Percentiles rank a stretch among this genome's conserved stretches.
Conservation (phyloP, 2,797 vertebrate species). For the Pangasius macronema region DNA sequence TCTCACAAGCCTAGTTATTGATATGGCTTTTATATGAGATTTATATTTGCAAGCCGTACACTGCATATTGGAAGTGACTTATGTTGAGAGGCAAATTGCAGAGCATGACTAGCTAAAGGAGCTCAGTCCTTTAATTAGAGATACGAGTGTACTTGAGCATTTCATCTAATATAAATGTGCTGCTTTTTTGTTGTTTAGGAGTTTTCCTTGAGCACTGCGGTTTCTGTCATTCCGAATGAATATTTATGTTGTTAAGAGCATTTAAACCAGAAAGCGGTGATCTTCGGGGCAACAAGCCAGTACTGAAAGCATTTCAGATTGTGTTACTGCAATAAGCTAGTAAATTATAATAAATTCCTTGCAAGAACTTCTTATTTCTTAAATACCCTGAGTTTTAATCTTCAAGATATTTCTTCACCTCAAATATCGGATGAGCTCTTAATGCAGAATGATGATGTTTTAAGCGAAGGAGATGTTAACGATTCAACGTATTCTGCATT, state of each 20-base stretch:
- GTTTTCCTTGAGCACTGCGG: neutral
- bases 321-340: constrained; percentile 28
- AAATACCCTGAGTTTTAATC: neutral
- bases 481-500: constrained; percentile 2
- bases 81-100: constrained; percentile 11
- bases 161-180: neutral
- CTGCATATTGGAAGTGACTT: neutral
- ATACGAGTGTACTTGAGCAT: neutral
- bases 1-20: neutral
- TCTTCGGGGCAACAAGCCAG: constrained; percentile 24
- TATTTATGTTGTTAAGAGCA: constrained; percentile 29
- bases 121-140: constrained; percentile 26
- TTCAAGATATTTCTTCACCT: neutral
- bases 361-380: constrained; percentile 31
- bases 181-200: neutral
- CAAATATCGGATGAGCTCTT: constrained; percentile 24
- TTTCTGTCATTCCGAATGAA: constrained; percentile 15
- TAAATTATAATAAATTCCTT: too few relatives aligned
- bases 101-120: constrained; percentile 19
- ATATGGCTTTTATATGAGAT: neutral
- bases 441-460: constrained; percentile 23
- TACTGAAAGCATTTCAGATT: neutral
- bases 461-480: neutral
- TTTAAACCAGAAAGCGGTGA: constrained; percentile 21
- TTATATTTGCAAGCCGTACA: neutral